phyloP scores from a whole-genome alignment of 1,140 invertebrate genomes.

The Centruroides vittatus region DNA sequence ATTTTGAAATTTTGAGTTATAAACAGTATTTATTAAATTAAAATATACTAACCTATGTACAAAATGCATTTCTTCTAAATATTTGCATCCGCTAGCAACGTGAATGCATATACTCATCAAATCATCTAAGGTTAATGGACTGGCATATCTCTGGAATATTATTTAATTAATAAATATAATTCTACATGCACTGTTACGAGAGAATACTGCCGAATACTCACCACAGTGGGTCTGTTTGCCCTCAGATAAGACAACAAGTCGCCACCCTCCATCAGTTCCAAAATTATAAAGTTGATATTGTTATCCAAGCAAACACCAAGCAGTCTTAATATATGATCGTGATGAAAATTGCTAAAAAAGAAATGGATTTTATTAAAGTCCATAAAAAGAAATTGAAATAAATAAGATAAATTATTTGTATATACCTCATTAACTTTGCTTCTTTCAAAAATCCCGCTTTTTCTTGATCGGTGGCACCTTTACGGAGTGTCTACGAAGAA shows the following conservation, averaged over 20 bases:
- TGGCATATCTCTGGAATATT: not conserved
- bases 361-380: not conserved
- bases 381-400: no score
- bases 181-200: no score
- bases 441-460: slow-evolving; percentile 93
- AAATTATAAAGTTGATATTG: slow-evolving; percentile 79
- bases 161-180: no score
- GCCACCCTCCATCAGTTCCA: slow-evolving; percentile 95
- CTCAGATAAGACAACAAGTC: slow-evolving; percentile 82
- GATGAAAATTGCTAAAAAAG: slow-evolving; percentile 64
- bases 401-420: not conserved
- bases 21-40: not conserved
- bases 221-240: slow-evolving; percentile 47
- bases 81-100: slow-evolving; percentile 78
- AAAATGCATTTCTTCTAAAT: slow-evolving; percentile 87
- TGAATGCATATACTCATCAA: slow-evolving; percentile 84
- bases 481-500: slow-evolving; percentile 57
- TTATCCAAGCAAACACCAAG: slow-evolving; percentile 88
- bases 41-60: slow-evolving; percentile 56
- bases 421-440: slow-evolving; percentile 75
- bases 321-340: slow-evolving; percentile 83
- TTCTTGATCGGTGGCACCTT: slow-evolving; percentile 79
- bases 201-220: slow-evolving; percentile 27
- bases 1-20: not conserved
- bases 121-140: slow-evolving; percentile 53